These are phyloP conservation scores for Amphibalanus amphitrite DNA, from an alignment of 1,140 invertebrate genomes.

Conservation along the genomic window DNA sequence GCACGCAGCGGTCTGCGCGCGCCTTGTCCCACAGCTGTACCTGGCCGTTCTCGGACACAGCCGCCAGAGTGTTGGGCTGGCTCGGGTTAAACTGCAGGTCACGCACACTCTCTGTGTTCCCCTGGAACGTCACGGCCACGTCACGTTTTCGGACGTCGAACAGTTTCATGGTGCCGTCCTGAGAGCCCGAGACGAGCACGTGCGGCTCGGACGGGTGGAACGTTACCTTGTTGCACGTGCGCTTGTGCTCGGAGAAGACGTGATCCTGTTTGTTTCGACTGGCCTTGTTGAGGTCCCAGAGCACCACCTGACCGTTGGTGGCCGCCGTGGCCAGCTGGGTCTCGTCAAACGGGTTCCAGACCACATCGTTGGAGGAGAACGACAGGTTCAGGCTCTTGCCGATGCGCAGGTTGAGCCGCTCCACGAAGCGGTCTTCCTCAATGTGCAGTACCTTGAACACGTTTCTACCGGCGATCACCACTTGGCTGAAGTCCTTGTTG, in stretches of 20 bases:
- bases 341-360: conserved; percentile 80
- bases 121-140: conserved; percentile 65
- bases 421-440: conserved; percentile 64
- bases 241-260: conserved; percentile 81
- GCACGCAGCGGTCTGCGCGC: conserved; percentile 54
- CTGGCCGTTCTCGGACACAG: conserved; percentile 86
- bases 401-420: conserved; percentile 68
- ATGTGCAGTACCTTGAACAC: conserved; percentile 85
- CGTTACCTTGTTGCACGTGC: conserved; percentile 71
- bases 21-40: conserved; percentile 88
- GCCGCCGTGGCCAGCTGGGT: conserved; percentile 73
- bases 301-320: conserved; percentile 89
- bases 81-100: conserved; percentile 90
- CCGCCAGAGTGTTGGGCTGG: conserved; percentile 64
- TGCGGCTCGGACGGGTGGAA: conserved; percentile 75
- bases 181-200: conserved; percentile 79
- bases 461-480: conserved; percentile 85
- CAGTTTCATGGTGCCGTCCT: conserved; percentile 91
- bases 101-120: conserved; percentile 21
- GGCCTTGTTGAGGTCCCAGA: conserved; percentile 78
- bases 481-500: conserved; percentile 70
- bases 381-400: conserved; percentile 78
- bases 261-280: conserved; percentile 78
- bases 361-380: conserved; percentile 87
- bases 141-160: conserved; percentile 78